A percentile compares a stretch with the other conserved stretches of the same genome.
Evolutionary conservation across 1,140 invertebrate species (phyloP).

Genomic region (Varroa destructor): DNA sequence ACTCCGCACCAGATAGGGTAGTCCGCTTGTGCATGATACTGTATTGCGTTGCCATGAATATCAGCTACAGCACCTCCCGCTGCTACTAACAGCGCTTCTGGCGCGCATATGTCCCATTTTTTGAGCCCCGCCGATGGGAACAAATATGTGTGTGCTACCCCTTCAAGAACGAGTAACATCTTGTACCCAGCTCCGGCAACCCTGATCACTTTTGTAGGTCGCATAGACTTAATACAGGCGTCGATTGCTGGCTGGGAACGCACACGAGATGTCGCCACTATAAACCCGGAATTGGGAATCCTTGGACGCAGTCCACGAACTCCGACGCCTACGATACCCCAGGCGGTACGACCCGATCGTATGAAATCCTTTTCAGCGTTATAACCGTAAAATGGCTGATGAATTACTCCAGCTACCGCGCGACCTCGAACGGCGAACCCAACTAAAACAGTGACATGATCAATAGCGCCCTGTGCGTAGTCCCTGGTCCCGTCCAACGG

Average conservation of each 20-base stretch:
- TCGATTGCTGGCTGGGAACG: constrained; percentile 71
- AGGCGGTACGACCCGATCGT: constrained; percentile 69
- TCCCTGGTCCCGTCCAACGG: constrained; percentile 91
- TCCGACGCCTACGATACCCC: constrained; percentile 77
- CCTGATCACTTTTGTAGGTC: constrained; percentile 65
- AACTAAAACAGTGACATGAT: constrained; percentile 94
- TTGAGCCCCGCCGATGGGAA: constrained; percentile 88
- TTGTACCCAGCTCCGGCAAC: constrained; percentile 95
- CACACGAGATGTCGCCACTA: constrained; percentile 85
- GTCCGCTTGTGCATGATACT: constrained; percentile 52
- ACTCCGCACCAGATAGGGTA: constrained; percentile 64
- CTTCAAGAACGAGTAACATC: constrained; percentile 78
- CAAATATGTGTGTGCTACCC: constrained; percentile 85
- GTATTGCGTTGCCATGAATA: constrained; percentile 63
- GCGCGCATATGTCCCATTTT: constrained; percentile 97
- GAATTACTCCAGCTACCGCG: constrained; percentile 83
- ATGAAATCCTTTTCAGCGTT: constrained; percentile 42
- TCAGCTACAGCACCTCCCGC: constrained; percentile 75
- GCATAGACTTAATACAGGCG: constrained; percentile 63
- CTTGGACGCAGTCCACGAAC: constrained; percentile 58
- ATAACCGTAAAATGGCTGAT: constrained; percentile 81
- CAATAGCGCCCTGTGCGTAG: constrained; percentile 62
- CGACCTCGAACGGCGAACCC: constrained; percentile 78
- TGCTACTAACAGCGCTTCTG: constrained; percentile 75
- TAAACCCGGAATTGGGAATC: constrained; percentile 45